A percentile compares a stretch with the other conserved stretches of the same genome.
Evolutionary conservation across 2,113 vertebrate genomes (phyloP).

Genomic region (Lampris megalopsis): DNA sequence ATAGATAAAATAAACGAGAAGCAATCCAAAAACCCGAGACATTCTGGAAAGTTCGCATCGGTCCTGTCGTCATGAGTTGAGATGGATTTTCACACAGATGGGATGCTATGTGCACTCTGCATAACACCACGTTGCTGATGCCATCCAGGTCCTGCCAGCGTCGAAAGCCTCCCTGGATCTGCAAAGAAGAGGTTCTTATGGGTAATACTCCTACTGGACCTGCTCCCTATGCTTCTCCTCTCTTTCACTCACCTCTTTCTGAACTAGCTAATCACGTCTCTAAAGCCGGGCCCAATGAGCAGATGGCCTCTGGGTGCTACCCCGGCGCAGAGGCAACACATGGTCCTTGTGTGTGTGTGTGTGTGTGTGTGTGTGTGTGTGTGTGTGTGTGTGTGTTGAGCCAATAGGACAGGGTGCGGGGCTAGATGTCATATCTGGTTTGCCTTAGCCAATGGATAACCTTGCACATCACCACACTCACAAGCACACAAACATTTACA

Average conservation of each 20-base stretch:
- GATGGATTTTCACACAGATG: slow-evolving; percentile 15
- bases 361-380: slow-evolving; percentile 13
- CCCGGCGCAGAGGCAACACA: slow-evolving; percentile 53
- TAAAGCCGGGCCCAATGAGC: slow-evolving; percentile 55
- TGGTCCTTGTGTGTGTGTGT: slow-evolving; percentile 9
- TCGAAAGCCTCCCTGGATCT: slow-evolving; percentile 31
- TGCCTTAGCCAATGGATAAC: slow-evolving; percentile 70
- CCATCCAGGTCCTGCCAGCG: neutral
- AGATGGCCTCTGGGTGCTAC: slow-evolving; percentile 58
- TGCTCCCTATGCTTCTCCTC: slow-evolving; percentile 41
- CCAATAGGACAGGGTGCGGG: slow-evolving; percentile 39
- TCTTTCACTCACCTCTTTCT: slow-evolving; percentile 56
- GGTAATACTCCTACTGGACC: slow-evolving; percentile 52
- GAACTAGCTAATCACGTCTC: slow-evolving; percentile 72
- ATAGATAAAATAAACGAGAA: no score
- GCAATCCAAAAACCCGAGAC: no score
- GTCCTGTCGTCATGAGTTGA: neutral
- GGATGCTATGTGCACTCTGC: slow-evolving; percentile 27
- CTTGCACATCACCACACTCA: slow-evolving; percentile 58
- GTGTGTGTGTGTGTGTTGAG: slow-evolving; percentile 31
- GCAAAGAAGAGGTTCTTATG: slow-evolving; percentile 41
- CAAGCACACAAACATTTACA: slow-evolving; percentile 52
- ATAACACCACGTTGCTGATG: neutral
- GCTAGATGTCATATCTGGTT: slow-evolving; percentile 69
- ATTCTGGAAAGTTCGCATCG: neutral